Percentiles rank a stretch among this genome's conserved stretches.
Conservation (phyloP, 2,113 vertebrate species). For the Rhineura floridana region DNA sequence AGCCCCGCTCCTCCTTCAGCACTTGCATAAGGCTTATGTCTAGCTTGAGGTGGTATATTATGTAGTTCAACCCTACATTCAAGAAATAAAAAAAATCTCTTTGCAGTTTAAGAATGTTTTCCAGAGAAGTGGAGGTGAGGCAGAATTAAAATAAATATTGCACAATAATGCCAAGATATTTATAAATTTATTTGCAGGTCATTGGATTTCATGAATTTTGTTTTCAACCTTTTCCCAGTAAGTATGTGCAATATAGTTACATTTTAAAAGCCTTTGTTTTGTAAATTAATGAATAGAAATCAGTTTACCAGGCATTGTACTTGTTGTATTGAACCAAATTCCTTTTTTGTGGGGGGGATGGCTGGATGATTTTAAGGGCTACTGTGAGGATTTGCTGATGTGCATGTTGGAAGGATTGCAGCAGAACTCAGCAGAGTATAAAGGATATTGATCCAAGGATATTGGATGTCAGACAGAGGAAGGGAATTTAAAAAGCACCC, state of each 20-base stretch:
- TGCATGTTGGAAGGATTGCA: background rate
- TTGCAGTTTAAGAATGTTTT: conserved; percentile 3
- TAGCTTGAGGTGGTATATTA: background rate
- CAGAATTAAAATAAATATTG: background rate
- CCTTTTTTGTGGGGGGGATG: background rate
- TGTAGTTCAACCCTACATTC: conserved; percentile 32
- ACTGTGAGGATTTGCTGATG: background rate
- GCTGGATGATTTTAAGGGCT: background rate
- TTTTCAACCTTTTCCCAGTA: conserved; percentile 88
- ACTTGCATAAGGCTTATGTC: too few relatives aligned
- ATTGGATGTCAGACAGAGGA: background rate
- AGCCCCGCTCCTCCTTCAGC: too few relatives aligned
- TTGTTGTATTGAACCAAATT: background rate
- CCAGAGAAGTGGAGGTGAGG: background rate
- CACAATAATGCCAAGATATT: background rate
- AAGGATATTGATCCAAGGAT: background rate
- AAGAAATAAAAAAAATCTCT: background rate
- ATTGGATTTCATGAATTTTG: conserved; percentile 84
- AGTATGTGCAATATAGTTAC: conserved; percentile 69
- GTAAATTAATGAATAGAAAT: conserved; percentile 10
- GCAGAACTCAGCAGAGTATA: background rate
- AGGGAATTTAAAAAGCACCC: background rate
- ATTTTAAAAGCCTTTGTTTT: background rate
- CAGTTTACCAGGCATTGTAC: background rate
- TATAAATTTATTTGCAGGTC: conserved; percentile 81